phyloP scores from a whole-genome alignment of 2,113 vertebrate species.

The Limnothrissa miodon region DNA sequence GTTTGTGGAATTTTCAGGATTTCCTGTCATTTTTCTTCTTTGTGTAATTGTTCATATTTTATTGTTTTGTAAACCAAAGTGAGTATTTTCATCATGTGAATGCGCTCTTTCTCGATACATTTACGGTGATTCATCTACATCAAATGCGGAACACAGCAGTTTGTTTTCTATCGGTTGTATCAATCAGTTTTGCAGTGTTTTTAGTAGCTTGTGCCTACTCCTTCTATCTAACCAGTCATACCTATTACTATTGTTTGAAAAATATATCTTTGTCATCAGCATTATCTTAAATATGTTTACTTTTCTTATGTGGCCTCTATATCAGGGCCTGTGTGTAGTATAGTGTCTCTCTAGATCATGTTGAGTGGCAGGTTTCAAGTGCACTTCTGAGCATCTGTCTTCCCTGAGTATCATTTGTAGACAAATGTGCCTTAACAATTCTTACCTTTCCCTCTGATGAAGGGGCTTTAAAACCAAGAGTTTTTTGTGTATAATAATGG shows the following conservation, averaged over 20 bases:
- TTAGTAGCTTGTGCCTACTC: neutral
- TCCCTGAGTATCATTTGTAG: neutral
- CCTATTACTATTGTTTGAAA: neutral
- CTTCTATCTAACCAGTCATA: neutral
- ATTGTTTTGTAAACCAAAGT: neutral
- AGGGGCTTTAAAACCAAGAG: neutral
- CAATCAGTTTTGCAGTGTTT: conserved; percentile 9
- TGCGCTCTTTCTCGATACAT: neutral
- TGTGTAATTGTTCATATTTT: neutral
- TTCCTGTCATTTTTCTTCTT: neutral
- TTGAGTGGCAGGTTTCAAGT: neutral
- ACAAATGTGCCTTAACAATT: neutral
- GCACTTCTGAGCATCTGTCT: neutral
- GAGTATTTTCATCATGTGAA: neutral
- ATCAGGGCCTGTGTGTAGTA: neutral
- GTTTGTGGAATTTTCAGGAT: neutral
- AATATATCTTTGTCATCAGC: neutral
- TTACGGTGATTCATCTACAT: neutral
- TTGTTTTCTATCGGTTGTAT: neutral
- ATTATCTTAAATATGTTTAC: neutral
- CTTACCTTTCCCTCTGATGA: neutral
- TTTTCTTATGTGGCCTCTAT: neutral
- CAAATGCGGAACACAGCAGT: conserved; percentile 2
- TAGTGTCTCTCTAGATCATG: neutral
- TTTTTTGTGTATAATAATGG: neutral